Conservation (phyloP, 2,888 invertebrate genomes). For the Ctena decussata region DNA sequence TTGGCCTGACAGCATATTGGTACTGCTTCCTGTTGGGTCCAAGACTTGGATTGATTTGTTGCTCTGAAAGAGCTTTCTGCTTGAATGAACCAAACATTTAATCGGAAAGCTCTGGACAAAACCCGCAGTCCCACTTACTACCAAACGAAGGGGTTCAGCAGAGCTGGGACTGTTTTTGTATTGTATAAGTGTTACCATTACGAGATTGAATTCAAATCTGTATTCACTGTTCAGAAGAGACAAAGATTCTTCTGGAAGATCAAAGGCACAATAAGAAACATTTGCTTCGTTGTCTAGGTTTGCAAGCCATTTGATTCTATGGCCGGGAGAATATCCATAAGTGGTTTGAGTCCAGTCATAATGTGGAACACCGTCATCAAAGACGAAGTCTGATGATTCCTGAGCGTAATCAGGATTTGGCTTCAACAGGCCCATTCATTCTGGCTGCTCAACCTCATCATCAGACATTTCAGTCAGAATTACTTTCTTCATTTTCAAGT, state of each 20-base stretch:
- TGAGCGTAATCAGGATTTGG: constrained; percentile 33
- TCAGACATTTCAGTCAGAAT: neutral
- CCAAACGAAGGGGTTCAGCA: neutral
- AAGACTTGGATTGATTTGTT: constrained; percentile 62
- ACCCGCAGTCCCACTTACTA: neutral
- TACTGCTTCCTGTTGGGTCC: constrained; percentile 68
- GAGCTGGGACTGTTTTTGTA: neutral
- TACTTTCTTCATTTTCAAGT: neutral
- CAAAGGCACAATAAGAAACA: neutral
- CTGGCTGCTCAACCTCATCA: constrained; percentile 22
- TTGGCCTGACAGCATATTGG: constrained; percentile 61
- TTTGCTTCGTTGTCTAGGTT: constrained; percentile 1
- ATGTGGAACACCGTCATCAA: constrained; percentile 67
- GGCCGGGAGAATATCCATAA: constrained; percentile 30
- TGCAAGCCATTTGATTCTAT: constrained; percentile 38
- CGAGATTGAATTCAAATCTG: neutral
- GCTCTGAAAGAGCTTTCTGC: constrained; percentile 33
- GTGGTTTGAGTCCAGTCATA: constrained; percentile 40
- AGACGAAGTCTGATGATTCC: constrained; percentile 27
- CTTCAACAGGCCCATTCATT: constrained; percentile 52
- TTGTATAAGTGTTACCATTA: neutral
- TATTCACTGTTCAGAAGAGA: neutral
- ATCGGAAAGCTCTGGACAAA: neutral
- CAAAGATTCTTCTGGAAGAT: neutral
- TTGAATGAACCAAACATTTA: neutral